Conservation (phyloP, 1,140 invertebrate genomes). For the Pseudomyrmex pallidus region DNA sequence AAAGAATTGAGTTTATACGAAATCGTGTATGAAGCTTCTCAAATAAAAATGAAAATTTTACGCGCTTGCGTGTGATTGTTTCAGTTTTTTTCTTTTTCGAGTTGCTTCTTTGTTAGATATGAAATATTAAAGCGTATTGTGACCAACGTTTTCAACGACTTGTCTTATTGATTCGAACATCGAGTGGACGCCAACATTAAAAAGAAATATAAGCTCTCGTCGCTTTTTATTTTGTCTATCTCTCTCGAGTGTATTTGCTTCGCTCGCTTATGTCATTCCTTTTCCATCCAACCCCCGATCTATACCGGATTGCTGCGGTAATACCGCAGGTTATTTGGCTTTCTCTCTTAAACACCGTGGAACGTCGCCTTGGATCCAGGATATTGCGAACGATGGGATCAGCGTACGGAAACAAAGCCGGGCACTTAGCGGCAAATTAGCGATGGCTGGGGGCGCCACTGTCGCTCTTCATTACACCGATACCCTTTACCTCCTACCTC, state of each 20-base stretch:
- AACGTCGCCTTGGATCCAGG: conserved; percentile 72
- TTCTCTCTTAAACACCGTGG: conserved; percentile 66
- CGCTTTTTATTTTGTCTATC: not conserved
- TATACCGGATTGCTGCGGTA: conserved; percentile 52
- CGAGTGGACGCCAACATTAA: conserved; percentile 4
- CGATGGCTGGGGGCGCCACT: conserved; percentile 69
- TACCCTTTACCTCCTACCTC: conserved; percentile 44
- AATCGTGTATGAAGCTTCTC: no score
- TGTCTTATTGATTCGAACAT: not conserved
- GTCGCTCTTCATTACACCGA: conserved; percentile 78
- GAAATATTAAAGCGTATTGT: no score
- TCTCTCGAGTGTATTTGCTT: conserved; percentile 3
- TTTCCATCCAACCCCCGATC: conserved; percentile 48
- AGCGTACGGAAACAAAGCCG: conserved; percentile 77
- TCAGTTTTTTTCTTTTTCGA: no score
- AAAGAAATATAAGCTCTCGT: not conserved
- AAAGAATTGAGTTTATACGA: no score
- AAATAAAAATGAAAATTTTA: no score
- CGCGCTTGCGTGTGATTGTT: no score
- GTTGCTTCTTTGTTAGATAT: no score
- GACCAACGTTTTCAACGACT: not conserved
- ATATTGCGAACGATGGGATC: conserved; percentile 77
- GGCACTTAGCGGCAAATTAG: conserved; percentile 78
- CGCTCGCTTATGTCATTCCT: conserved; percentile 5
- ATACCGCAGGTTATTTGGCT: conserved; percentile 71